phyloP scores from a whole-genome alignment of 2,797 vertebrate genomes.

The Heterohyrax brucei region DNA sequence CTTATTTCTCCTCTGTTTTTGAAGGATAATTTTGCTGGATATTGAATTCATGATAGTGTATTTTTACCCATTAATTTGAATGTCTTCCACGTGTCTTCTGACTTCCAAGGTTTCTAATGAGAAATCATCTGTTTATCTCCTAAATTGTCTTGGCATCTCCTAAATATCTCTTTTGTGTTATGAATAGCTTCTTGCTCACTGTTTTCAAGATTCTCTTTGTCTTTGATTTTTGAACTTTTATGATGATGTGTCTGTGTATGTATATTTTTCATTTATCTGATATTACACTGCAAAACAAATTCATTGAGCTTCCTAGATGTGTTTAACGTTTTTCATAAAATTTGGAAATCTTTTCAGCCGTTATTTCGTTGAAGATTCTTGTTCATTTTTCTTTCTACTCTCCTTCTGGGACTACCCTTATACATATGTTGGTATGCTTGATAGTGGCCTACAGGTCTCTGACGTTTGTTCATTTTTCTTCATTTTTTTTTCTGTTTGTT shows the following conservation, averaged over 20 bases:
- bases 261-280: neutral
- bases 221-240: neutral
- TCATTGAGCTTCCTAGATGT: neutral
- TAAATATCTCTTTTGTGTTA: neutral
- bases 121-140: neutral
- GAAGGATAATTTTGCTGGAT: neutral
- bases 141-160: neutral
- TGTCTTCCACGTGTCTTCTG: neutral
- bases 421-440: neutral
- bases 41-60: neutral
- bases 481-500: neutral
- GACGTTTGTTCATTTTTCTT: neutral
- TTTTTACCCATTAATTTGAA: neutral
- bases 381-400: neutral
- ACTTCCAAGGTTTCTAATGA: neutral
- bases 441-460: neutral
- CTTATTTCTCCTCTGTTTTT: neutral
- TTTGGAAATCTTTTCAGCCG: neutral
- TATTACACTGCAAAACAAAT: neutral
- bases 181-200: neutral
- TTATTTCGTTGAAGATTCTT: neutral
- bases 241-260: neutral
- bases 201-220: neutral
- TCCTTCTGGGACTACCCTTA: neutral
- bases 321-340: neutral